Conservation (phyloP, 2,888 invertebrate species). For the Drosophila subquinaria region DNA sequence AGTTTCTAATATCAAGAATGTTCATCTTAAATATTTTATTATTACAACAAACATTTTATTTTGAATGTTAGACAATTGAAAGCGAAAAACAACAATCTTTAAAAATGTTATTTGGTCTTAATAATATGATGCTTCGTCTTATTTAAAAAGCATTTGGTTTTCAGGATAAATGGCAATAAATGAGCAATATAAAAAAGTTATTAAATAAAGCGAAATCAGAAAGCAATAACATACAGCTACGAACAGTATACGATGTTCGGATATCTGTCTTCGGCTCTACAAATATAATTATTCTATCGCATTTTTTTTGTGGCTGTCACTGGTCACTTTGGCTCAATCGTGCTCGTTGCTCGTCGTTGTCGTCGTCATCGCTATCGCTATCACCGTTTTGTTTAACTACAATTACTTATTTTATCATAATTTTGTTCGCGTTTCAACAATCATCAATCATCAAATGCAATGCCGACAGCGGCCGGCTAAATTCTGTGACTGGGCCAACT, state of each 20-base stretch:
- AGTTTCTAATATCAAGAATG: too few relatives aligned
- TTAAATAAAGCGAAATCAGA: not conserved
- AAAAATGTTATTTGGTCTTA: too few relatives aligned
- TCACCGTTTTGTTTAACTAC: constrained; percentile 76
- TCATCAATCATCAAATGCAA: constrained; percentile 84
- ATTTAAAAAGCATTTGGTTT: too few relatives aligned
- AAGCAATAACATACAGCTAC: not conserved
- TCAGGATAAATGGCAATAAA: too few relatives aligned
- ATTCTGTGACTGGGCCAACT: constrained; percentile 79
- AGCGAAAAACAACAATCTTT: too few relatives aligned
- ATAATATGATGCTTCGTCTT: too few relatives aligned
- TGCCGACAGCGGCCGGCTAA: constrained; percentile 73
- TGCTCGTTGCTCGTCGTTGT: constrained; percentile 45
- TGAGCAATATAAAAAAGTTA: too few relatives aligned
- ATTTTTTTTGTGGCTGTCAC: constrained; percentile 18
- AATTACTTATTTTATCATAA: constrained; percentile 84
- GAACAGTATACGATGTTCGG: not conserved
- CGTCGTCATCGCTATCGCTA: constrained; percentile 31
- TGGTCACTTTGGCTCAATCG: constrained; percentile 58
- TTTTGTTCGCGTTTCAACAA: constrained; percentile 83
- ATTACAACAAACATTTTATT: too few relatives aligned
- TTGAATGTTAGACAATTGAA: too few relatives aligned
- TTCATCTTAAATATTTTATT: too few relatives aligned
- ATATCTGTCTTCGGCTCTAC: not conserved
- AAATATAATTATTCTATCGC: not conserved